Percentiles rank a stretch among this genome's conserved stretches.
Conservation (phyloP, 2,113 vertebrate genomes). For the Stictonetta naevosa region DNA sequence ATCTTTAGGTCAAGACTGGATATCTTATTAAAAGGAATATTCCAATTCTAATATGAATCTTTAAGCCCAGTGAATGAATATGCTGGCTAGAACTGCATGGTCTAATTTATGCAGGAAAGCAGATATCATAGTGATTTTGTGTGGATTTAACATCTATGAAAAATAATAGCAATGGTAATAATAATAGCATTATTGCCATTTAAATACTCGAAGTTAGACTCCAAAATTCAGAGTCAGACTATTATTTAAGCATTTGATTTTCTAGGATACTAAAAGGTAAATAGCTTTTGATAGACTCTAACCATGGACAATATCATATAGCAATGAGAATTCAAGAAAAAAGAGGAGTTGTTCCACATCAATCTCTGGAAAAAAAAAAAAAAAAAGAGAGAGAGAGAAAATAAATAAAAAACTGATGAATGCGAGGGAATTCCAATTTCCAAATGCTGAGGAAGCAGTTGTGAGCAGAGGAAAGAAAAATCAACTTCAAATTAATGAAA, state of each 20-base stretch:
- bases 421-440: neutral
- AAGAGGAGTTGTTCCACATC: neutral
- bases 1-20: slow-evolving; percentile 11
- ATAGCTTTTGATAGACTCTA: neutral
- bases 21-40: slow-evolving; percentile 20
- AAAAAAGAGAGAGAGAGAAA: neutral
- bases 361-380: neutral
- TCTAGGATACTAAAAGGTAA: neutral
- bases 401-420: neutral
- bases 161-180: neutral
- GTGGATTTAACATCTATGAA: neutral
- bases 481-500: neutral
- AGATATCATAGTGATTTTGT: neutral
- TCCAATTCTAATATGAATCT: neutral
- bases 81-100: neutral
- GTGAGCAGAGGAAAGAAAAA: neutral
- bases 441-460: neutral
- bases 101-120: neutral
- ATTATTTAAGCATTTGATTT: neutral
- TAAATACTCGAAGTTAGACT: neutral
- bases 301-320: neutral
- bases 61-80: neutral
- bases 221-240: neutral
- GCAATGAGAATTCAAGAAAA: neutral
- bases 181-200: neutral